Percentiles rank a stretch among this genome's conserved stretches.
Conservation (phyloP, 2,113 vertebrate genomes). For the Petrocephalus zakoni region DNA sequence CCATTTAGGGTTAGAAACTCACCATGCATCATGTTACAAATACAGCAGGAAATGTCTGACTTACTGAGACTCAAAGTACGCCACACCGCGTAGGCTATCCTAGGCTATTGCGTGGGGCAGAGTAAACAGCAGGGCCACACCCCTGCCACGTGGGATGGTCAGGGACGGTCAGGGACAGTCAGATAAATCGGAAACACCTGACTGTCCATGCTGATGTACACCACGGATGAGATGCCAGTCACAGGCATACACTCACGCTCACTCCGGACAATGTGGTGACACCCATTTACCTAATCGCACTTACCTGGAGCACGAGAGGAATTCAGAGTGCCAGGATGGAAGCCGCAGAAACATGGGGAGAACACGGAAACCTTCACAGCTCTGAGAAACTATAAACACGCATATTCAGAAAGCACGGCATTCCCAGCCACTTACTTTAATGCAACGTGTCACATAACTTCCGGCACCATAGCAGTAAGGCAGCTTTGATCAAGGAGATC, state of each 20-base stretch:
- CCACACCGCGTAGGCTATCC: background rate
- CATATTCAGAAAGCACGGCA: background rate
- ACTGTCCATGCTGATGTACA: background rate
- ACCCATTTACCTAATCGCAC: background rate
- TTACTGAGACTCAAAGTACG: background rate
- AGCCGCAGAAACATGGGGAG: background rate
- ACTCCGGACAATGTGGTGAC: background rate
- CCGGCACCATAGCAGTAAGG: background rate
- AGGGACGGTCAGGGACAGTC: too few species aligned
- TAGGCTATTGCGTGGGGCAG: background rate
- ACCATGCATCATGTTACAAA: background rate
- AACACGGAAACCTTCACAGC: background rate
- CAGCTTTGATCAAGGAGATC: too few species aligned
- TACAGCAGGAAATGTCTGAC: background rate
- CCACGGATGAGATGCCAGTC: background rate
- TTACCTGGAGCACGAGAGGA: background rate
- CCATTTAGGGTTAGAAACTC: too few species aligned
- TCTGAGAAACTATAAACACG: background rate
- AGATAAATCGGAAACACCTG: too few species aligned
- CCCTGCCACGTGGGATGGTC: background rate
- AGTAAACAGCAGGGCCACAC: background rate
- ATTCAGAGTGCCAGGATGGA: too few species aligned
- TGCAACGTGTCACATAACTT: background rate
- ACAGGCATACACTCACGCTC: background rate
- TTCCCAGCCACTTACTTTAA: background rate